A percentile compares a stretch with the other conserved stretches of the same genome.
These are phyloP conservation scores for Lycaena phlaeas DNA, from an alignment of 2,888 invertebrate genomes.

Conservation along the genomic window DNA sequence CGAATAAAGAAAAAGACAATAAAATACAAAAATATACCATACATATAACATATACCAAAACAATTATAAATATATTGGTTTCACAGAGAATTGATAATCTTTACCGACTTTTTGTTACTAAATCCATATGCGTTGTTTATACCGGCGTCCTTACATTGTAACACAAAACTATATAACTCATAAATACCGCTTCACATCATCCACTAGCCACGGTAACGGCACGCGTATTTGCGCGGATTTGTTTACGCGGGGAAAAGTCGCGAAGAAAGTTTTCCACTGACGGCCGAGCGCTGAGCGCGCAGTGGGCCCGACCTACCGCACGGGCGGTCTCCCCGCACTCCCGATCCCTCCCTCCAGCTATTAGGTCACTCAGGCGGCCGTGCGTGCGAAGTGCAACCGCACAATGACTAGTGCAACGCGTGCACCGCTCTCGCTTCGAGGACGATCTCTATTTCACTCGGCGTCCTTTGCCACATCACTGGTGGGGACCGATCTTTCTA, in stretches of 20 bases:
- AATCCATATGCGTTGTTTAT: conserved; percentile 65
- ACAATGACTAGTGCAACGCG: conserved; percentile 71
- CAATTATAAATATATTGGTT: background rate
- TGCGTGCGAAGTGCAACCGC: conserved; percentile 69
- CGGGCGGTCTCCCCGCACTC: conserved; percentile 57
- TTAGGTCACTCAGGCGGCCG: conserved; percentile 68
- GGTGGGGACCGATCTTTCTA: conserved; percentile 72
- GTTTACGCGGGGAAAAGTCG: conserved; percentile 66
- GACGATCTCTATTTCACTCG: conserved; percentile 72
- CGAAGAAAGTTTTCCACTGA: conserved; percentile 68
- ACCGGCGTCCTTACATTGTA: conserved; percentile 38
- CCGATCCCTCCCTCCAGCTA: conserved; percentile 72
- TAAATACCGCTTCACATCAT: conserved; percentile 24
- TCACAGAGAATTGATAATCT: conserved; percentile 33
- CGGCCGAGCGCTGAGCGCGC: conserved; percentile 53
- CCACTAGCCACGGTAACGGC: conserved; percentile 14
- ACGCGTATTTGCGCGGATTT: conserved; percentile 48
- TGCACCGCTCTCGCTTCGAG: conserved; percentile 73
- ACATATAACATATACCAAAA: too few species aligned
- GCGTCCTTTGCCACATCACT: conserved; percentile 68
- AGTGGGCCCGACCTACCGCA: conserved; percentile 72
- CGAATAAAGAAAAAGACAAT: conserved; percentile 2
- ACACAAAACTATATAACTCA: conserved; percentile 27
- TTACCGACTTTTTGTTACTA: conserved; percentile 70
- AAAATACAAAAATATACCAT: too few species aligned